Percentiles rank a stretch among this genome's conserved stretches.
phyloP scores from a whole-genome alignment of 1,140 invertebrate genomes.

The Caenorhabditis inopinata region DNA sequence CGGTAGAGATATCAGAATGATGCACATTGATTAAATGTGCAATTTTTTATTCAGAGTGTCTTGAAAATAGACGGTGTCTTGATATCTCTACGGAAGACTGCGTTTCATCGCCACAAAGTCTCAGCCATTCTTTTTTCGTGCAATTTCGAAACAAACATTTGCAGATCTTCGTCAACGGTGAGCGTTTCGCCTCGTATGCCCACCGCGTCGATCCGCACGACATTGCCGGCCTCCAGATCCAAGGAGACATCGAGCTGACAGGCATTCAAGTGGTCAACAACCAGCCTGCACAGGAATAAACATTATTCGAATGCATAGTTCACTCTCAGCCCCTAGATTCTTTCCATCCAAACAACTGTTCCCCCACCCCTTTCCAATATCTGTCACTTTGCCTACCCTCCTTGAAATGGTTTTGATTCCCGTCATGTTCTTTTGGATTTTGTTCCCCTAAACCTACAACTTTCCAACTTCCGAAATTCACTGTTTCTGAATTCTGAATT shows the following conservation, averaged over 20 bases:
- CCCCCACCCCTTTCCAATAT: constrained; percentile 1
- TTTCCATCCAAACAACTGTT: not conserved
- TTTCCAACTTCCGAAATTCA: too few species aligned
- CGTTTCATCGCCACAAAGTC: too few species aligned
- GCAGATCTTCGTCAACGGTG: constrained; percentile 48
- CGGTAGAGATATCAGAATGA: too few species aligned
- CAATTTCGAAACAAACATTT: not conserved
- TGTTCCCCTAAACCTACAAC: not conserved
- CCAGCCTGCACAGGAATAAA: not conserved
- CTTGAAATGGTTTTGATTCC: not conserved
- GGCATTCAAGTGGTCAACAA: constrained; percentile 47
- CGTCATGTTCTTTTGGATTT: not conserved
- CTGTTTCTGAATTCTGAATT: too few species aligned
- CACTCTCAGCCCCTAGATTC: not conserved
- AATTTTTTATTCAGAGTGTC: too few species aligned
- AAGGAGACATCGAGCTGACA: constrained; percentile 50
- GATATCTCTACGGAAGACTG: too few species aligned
- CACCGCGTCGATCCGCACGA: constrained; percentile 46
- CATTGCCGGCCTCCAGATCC: constrained; percentile 49
- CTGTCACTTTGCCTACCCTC: not conserved
- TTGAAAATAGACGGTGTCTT: too few species aligned
- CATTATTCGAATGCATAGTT: not conserved
- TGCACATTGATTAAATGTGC: too few species aligned
- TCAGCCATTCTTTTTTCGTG: too few species aligned
- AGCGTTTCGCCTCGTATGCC: constrained; percentile 44